Base-by-base conservation (phyloP, 2,797 vertebrate genomes). In the Oophaga sylvatica region DNA sequence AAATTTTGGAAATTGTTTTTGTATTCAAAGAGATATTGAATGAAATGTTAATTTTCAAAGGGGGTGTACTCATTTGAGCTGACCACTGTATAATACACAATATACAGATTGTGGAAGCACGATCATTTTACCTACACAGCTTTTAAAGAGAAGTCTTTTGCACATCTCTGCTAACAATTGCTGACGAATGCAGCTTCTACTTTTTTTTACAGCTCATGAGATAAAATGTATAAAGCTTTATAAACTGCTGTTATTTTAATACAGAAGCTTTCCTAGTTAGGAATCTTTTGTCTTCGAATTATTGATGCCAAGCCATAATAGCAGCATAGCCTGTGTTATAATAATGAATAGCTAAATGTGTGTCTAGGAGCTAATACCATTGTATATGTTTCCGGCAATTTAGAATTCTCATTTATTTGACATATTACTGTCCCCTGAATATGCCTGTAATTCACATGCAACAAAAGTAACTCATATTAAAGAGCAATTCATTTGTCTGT, bases 291-390 rank as follows among this genome's bases (percentile, higher is more conserved):
- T 86, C n/a, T 45, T 26, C 35, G 22, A 63, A 29, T 81, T 60
- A 45, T 67, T 82, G 26, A 87, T 82, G 68, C 67, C 26, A 81
- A 20, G 26, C n/a, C 75, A 17, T 82, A 80, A 87, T 81, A 71
- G 65, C 57, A 7, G 31, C 9, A 29, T 59, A 48, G 60, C 68
- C 35, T 1, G 53, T 67, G 35, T 75, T 73, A 81, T 82, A 81
- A 63, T 31, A 82, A 60, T 63, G n/a, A 13, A 59, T 29, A 48
- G 15, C 16, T 80, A 87, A 71, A 81, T 87, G 56, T 85, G 60
- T 81, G 70, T 87, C 79, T 81, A 63, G 57, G 35, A 86, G 62
- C 53, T 86, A 86, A 80, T 73, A 62, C 53, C 77, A 70, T 22
- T 60, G 57, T 79, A 1, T 70, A 62, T 48, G n/a, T 53, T 60